These are phyloP conservation scores for Mus spicilegus DNA, from an alignment of 2,113 vertebrate species.

Conservation along the genomic window DNA sequence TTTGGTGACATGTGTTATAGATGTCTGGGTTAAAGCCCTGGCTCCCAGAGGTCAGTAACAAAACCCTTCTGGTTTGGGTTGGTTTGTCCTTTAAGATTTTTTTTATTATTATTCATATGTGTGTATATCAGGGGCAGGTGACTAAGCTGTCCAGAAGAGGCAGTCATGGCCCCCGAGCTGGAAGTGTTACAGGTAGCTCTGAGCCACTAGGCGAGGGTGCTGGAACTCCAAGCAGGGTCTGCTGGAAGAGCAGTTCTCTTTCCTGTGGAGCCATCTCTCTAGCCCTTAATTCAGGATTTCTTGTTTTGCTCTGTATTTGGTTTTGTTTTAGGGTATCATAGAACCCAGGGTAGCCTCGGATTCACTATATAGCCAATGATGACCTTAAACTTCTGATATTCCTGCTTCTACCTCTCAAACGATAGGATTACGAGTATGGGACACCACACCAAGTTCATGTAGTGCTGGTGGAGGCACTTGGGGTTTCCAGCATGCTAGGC, in stretches of 20 bases:
- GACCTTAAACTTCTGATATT: neutral
- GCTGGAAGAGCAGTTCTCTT: neutral
- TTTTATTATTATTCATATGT: neutral
- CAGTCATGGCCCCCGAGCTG: neutral
- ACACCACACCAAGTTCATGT: neutral
- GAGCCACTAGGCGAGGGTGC: neutral
- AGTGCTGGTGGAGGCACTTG: too few relatives aligned
- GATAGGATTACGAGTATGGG: neutral
- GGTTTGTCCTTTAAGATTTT: neutral
- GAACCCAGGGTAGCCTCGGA: neutral
- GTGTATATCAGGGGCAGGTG: neutral
- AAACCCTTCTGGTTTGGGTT: neutral
- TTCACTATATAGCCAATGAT: neutral
- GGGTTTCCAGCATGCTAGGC: neutral
- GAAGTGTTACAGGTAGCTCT: too few relatives aligned
- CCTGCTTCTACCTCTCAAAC: neutral
- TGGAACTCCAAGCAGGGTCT: neutral
- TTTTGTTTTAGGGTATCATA: neutral
- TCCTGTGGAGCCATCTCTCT: neutral
- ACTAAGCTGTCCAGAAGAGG: neutral
- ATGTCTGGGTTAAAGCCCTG: neutral
- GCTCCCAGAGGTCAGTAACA: neutral
- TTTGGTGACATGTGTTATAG: neutral
- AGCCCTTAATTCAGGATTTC: neutral
- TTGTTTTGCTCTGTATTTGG: neutral